phyloP scores from a whole-genome alignment of 2,113 vertebrate genomes.

The Saimiri boliviensis region DNA sequence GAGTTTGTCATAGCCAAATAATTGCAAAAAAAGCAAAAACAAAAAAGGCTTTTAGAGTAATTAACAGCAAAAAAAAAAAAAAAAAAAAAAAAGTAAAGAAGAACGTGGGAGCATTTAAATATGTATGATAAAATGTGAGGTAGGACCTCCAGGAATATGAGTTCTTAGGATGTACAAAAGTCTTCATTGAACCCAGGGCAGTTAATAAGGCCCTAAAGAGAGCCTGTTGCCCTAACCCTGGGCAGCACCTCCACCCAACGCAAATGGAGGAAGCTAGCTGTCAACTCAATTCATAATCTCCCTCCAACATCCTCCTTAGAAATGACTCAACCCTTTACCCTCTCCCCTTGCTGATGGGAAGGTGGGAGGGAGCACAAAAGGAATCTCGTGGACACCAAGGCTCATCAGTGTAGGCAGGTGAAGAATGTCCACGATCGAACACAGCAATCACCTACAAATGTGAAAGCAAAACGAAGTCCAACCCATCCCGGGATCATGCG shows the following conservation, averaged over 20 bases:
- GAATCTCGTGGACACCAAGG: not conserved
- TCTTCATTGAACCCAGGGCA: not conserved
- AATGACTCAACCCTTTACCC: not conserved
- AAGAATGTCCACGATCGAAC: not conserved
- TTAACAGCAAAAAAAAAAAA: not conserved
- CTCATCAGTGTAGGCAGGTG: not conserved
- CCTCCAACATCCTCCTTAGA: not conserved
- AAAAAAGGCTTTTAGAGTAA: not conserved
- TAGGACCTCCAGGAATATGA: not conserved
- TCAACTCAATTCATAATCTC: not conserved
- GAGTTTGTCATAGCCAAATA: not conserved
- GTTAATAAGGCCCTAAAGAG: not conserved
- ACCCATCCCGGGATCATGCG: not conserved
- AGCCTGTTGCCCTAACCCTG: not conserved
- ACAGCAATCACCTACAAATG: not conserved
- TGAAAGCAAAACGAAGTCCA: not conserved
- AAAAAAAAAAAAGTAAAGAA: not conserved
- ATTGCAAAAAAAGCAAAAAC: slow-evolving; percentile 17
- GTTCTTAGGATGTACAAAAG: not conserved
- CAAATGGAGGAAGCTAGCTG: not conserved
- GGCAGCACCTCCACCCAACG: not conserved
- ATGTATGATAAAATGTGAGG: not conserved
- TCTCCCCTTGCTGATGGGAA: not conserved
- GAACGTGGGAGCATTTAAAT: not conserved
- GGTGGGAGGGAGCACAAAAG: not conserved